A percentile compares a stretch with the other conserved stretches of the same genome.
phyloP scores from a whole-genome alignment of 2,888 invertebrate species.

The Endotricha flammealis region DNA sequence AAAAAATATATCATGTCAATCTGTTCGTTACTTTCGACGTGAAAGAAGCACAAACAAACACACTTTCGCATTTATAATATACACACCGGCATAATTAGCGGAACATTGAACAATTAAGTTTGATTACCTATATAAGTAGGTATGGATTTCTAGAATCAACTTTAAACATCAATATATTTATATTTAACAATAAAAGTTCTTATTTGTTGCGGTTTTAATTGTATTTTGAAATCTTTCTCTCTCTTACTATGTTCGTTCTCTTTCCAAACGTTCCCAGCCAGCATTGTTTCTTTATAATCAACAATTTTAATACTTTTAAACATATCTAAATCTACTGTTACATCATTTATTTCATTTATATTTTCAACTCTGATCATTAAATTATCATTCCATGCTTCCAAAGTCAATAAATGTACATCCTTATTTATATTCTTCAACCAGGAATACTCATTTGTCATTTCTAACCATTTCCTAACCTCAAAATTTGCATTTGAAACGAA shows the following conservation, averaged over 20 bases:
- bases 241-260: slow-evolving; percentile 62
- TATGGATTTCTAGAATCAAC: too few species aligned
- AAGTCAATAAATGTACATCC: slow-evolving; percentile 83
- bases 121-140: too few species aligned
- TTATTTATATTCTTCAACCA: slow-evolving; percentile 66
- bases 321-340: slow-evolving; percentile 76
- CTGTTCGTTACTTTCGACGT: too few species aligned
- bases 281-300: slow-evolving; percentile 80
- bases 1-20: too few species aligned
- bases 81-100: too few species aligned
- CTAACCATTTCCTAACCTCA: slow-evolving; percentile 74
- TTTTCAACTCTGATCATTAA: slow-evolving; percentile 89
- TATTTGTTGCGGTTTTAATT: slow-evolving; percentile 84
- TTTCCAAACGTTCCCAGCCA: slow-evolving; percentile 83
- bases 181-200: slow-evolving; percentile 79
- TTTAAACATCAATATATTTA: slow-evolving; percentile 20
- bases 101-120: too few species aligned
- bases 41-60: too few species aligned
- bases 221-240: slow-evolving; percentile 52
- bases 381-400: slow-evolving; percentile 85
- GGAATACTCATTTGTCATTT: slow-evolving; percentile 42
- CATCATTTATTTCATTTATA: slow-evolving; percentile 79
- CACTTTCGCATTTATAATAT: too few species aligned
- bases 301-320: slow-evolving; percentile 77
- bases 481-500: slow-evolving; percentile 76